Base-by-base conservation (phyloP, 1,140 invertebrate genomes). In the Drosophila subpulchrella region DNA sequence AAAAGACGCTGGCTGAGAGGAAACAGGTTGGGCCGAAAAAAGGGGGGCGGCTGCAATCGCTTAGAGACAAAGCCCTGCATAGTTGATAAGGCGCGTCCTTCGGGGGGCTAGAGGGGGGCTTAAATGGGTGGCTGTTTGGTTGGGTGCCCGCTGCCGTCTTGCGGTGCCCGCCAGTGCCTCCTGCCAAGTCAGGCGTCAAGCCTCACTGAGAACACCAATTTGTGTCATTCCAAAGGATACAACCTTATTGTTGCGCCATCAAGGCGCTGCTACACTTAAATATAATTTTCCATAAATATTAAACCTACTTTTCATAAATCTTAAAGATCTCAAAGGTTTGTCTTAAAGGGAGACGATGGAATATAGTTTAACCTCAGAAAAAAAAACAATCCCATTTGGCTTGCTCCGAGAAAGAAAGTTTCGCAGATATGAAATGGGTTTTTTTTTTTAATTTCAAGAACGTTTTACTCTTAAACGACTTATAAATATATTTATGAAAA, bases 21-120 rank as follows among this genome's bases (percentile, higher is more conserved):
- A 62, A 74, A 70, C 57, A 81, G 82, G 74, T 81, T 78, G 81
- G 74, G 54, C 27, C 48, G 58, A 34, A 30, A 10, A 27, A 32
- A 42, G 36, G 48, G 44, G 47, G 56, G 44, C 57, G 32, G 60
- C 47, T 81, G 72, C 73, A 84, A 89, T 89, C 84, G 78, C 88
- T 88, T 89, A 84, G 84, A 88, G 83, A 88, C 84, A 88, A 89
- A 88, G 84, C 80, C 68, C 62, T 75, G 84, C 84, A 84, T 84
- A 89, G 84, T 78, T 88, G 84, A 88, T 88, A 88, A 88, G 84
- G 61, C 85, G 80, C 80, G 73, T 83, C 70, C 59, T 70, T 60
- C 20, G 34, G 46, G 46, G 46, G 62, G 24, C 20, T 34, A 24
- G n/a, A 11, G 3, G 1, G 13, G 12, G 62, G 24, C 10, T 24